phyloP scores from a whole-genome alignment of 1,140 invertebrate genomes.

The Steinernema feltiae region DNA sequence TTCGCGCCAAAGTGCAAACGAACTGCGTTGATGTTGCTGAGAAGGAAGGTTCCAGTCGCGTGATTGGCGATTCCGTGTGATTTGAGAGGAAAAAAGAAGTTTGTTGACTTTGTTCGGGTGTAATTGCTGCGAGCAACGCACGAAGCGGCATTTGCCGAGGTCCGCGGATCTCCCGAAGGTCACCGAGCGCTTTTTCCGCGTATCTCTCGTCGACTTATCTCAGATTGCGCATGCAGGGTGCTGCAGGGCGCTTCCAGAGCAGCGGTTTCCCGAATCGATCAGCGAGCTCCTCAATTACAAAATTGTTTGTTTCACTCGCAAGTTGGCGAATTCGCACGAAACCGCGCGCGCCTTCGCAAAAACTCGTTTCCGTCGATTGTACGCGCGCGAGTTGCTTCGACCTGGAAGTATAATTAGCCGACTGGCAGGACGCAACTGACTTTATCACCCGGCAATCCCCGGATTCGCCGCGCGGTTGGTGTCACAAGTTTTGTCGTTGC shows the following conservation, averaged over 20 bases:
- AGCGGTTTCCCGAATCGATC: too few relatives aligned
- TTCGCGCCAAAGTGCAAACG: background rate
- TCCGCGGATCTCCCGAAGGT: background rate
- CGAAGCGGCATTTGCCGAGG: background rate
- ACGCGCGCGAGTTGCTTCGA: background rate
- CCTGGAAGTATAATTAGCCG: background rate
- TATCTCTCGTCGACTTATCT: background rate
- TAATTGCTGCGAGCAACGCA: background rate
- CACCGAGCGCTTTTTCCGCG: background rate
- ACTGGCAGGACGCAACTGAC: background rate
- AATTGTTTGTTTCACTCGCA: background rate
- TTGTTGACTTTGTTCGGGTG: background rate
- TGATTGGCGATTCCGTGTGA: background rate
- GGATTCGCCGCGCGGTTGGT: background rate
- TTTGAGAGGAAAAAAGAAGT: background rate
- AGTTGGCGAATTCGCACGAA: background rate
- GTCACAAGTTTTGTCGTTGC: background rate
- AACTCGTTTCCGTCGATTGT: background rate
- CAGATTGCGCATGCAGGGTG: background rate
- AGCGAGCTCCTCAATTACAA: background rate
- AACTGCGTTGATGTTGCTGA: background rate
- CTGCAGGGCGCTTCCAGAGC: too few relatives aligned
- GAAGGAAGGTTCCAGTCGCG: background rate
- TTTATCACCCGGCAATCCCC: background rate
- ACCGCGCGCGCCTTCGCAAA: background rate